Evolutionary conservation across 2,888 invertebrate genomes (phyloP).

Genomic region (Eubasilissa splendida): DNA sequence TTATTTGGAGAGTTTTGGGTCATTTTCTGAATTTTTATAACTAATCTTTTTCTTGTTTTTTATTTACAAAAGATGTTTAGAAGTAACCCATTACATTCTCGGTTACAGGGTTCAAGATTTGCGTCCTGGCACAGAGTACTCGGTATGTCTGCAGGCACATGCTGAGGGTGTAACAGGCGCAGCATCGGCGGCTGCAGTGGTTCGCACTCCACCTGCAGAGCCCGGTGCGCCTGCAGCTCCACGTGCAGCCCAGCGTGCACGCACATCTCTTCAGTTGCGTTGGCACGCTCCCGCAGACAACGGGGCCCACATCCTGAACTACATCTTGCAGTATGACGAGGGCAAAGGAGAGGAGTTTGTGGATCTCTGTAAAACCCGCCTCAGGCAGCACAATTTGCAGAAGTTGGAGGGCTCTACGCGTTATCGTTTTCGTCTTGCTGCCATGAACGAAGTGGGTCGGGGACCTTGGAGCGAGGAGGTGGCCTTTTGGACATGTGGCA

Average conservation of each 20-base stretch:
- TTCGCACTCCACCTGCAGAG: slow-evolving; percentile 86
- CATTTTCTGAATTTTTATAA: too few relatives aligned
- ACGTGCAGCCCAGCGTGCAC: slow-evolving; percentile 80
- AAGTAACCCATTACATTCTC: too few relatives aligned
- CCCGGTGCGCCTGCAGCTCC: slow-evolving; percentile 84
- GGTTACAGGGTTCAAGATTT: slow-evolving; percentile 80
- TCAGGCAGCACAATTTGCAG: slow-evolving; percentile 82
- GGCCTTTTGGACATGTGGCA: slow-evolving; percentile 82
- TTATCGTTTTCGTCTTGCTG: slow-evolving; percentile 88
- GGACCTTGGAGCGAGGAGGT: slow-evolving; percentile 81
- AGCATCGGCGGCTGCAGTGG: slow-evolving; percentile 84
- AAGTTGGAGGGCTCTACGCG: slow-evolving; percentile 85
- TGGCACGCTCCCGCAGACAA: slow-evolving; percentile 85
- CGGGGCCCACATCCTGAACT: slow-evolving; percentile 84
- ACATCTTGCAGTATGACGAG: slow-evolving; percentile 85
- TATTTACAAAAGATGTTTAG: too few relatives aligned
- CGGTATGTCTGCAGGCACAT: slow-evolving; percentile 85
- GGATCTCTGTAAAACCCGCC: slow-evolving; percentile 82
- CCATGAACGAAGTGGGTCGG: slow-evolving; percentile 86
- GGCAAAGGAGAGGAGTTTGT: slow-evolving; percentile 79
- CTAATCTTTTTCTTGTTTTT: too few relatives aligned
- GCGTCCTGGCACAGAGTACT: slow-evolving; percentile 90
- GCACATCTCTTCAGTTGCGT: slow-evolving; percentile 80
- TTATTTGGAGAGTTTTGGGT: too few relatives aligned
- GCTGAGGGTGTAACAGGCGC: slow-evolving; percentile 83